Conservation (phyloP, 37 sponge, comb jelly and placozoan genomes). For the Aplysina aerophoba region DNA sequence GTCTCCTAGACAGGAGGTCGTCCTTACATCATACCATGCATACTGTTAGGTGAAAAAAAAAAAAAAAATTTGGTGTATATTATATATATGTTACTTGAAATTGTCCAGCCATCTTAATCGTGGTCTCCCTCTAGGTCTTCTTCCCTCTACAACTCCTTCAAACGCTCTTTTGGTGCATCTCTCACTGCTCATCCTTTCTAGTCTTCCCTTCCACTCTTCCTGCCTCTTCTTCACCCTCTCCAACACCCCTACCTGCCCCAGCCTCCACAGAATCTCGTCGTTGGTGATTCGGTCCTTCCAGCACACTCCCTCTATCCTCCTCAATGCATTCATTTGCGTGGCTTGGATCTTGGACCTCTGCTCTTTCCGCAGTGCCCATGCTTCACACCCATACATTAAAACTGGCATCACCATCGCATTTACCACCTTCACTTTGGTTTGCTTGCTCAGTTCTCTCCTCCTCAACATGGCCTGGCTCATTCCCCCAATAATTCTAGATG, state of each 20-base stretch:
- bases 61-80: no score
- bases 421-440: not conserved
- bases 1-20: no score
- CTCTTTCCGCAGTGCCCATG: not conserved
- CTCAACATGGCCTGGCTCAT: not conserved
- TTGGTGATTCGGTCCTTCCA: no score
- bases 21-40: no score
- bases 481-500: conserved; percentile 8
- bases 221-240: not conserved
- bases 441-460: conserved; percentile 21
- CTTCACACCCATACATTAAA: conserved; percentile 19
- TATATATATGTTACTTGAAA: not conserved
- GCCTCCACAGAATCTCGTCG: no score
- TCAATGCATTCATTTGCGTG: no score
- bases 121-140: conserved; percentile 30
- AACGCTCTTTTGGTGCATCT: conserved; percentile 3
- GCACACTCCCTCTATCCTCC: no score
- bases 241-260: no score
- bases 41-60: no score
- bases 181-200: not conserved
- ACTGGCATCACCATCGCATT: conserved; percentile 2
- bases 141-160: not conserved
- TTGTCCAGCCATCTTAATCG: not conserved
- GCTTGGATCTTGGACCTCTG: not conserved
- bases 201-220: not conserved